Evolutionary conservation across 2,113 vertebrate genomes (phyloP).

Genomic region (Pterocles burchelli): DNA sequence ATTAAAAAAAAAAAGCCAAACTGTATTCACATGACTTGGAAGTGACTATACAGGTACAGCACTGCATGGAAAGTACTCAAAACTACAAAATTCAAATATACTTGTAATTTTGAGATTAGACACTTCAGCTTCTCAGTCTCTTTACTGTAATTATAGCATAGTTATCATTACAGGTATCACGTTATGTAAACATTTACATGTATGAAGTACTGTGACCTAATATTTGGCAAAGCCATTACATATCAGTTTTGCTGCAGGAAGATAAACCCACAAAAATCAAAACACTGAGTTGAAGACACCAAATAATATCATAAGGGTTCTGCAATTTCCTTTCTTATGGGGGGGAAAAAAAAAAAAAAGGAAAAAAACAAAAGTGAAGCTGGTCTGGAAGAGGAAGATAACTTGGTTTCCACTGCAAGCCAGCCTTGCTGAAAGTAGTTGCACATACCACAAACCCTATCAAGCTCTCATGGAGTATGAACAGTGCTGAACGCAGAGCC

Average conservation of each 20-base stretch:
- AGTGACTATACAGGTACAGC: not conserved
- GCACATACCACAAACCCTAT: not conserved
- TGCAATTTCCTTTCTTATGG: constrained; percentile 7
- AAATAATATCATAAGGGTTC: constrained; percentile 16
- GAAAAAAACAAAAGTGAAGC: constrained; percentile 22
- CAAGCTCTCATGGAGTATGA: not conserved
- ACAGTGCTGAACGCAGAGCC: not conserved
- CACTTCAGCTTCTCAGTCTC: not conserved
- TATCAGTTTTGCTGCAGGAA: constrained; percentile 15
- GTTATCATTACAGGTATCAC: not conserved
- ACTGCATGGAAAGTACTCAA: not conserved
- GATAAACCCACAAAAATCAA: constrained; percentile 54
- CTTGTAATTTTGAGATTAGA: not conserved
- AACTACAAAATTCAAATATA: not conserved
- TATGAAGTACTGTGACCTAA: not conserved
- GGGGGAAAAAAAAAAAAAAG: not conserved
- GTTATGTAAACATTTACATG: not conserved
- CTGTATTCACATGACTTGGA: not conserved
- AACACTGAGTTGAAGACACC: constrained; percentile 21
- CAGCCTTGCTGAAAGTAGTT: not conserved
- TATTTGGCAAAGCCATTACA: constrained; percentile 17
- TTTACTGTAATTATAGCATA: not conserved
- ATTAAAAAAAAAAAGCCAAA: not conserved
- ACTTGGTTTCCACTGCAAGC: not conserved
- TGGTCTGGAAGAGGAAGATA: constrained; percentile 22